These are phyloP conservation scores for Tyrannus savana DNA, from an alignment of 2,113 vertebrate genomes.

Conservation along the genomic window DNA sequence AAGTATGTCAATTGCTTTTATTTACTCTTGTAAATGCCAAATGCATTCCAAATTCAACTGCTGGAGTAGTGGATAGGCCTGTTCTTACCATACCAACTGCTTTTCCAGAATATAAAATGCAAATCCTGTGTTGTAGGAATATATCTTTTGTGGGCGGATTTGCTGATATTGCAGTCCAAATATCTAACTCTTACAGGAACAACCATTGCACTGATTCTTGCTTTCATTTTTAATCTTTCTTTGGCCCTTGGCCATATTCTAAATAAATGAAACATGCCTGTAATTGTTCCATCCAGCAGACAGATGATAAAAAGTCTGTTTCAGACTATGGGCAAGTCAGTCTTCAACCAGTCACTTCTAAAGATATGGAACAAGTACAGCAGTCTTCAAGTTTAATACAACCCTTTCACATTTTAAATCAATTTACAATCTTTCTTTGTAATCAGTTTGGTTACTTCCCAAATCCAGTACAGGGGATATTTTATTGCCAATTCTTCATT, in stretches of 20 bases:
- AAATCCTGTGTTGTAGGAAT: conserved; percentile 22
- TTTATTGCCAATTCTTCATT: conserved; percentile 52
- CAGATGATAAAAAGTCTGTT: conserved; percentile 56
- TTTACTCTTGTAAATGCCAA: not conserved
- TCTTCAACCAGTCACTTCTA: conserved; percentile 41
- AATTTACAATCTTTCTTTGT: conserved; percentile 56
- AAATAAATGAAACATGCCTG: conserved; percentile 62
- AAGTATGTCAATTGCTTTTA: not conserved
- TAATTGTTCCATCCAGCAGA: conserved; percentile 40
- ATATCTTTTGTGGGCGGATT: conserved; percentile 13
- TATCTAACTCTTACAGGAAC: conserved; percentile 48
- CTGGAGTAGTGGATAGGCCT: not conserved
- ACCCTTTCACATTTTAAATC: conserved; percentile 61
- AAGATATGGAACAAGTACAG: conserved; percentile 59
- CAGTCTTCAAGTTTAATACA: conserved; percentile 37
- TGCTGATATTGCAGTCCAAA: conserved; percentile 55
- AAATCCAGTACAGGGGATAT: conserved; percentile 15
- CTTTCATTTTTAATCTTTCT: conserved; percentile 56
- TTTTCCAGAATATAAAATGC: conserved; percentile 11
- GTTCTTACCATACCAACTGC: not conserved
- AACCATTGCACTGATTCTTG: conserved; percentile 35
- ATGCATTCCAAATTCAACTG: not conserved
- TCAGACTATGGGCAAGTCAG: conserved; percentile 29
- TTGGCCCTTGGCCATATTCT: conserved; percentile 41
- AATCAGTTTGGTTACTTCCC: conserved; percentile 59